Evolutionary conservation across 2,797 vertebrate genomes (phyloP), one percentile per base, ranked within the genome.

Genomic region (Tauraco hartlaubi): DNA sequence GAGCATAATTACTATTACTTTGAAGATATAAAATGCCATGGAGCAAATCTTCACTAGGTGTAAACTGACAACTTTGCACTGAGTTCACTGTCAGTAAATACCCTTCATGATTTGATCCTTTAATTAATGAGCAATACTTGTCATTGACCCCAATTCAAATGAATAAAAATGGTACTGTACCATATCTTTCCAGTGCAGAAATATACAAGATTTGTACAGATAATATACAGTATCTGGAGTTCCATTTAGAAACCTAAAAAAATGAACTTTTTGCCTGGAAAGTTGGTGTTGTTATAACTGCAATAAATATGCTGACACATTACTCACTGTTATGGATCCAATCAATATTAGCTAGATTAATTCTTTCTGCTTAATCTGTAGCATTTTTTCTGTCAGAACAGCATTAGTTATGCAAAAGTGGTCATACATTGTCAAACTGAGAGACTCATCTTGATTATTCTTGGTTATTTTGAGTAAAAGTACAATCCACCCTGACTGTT

Each of bases 361-460:
- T 74, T 95, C 8, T 91, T 96, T 90, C 92, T 88, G 18, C 66
- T 93, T 96, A 96, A 97, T 97, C 74, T 91, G 51, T 85, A 81
- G 43, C 51, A 92, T 94, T 97, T 97, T 97, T 94, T 5, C 48
- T 92, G 73, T 96, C 49, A 88, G 95, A 96, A 84, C 54, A 91
- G 58, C 94, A 92, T 97, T 97, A 94, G 94, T 98, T 97, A 98
- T 97, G 95, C 96, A 97, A 96, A 98, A 98, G 49, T 86, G 85
- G 96, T 95, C 92, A 97, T 95, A 95, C 91, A 79, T 80, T 97
- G 94, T 97, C 96, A 97, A 95, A 95, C 64, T 92, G 93, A 97
- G 93, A 97, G 88, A 80, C 97, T 97, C 88, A 94, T 97, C 96
- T 96, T 98, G 97, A 98, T 97, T 98, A 97, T 97, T 97, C 94